Conservation (phyloP, 1,140 invertebrate genomes). For the Sitobion miscanthi region DNA sequence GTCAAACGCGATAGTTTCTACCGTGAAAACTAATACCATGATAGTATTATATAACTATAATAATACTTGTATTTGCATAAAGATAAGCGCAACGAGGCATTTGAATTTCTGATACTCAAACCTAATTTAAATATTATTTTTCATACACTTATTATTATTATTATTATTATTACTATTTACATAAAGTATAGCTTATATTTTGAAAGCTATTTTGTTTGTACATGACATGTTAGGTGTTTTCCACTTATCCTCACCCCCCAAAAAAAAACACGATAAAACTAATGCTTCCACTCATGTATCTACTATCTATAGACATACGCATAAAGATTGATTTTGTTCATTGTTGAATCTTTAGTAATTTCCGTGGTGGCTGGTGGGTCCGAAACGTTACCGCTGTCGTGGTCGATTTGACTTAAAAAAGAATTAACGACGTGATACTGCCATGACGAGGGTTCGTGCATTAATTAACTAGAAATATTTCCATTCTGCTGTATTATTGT, state of each 20-base stretch:
- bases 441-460: neutral
- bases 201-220: neutral
- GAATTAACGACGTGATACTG: neutral
- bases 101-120: too few relatives aligned
- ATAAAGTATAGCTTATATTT: neutral
- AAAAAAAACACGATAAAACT: neutral
- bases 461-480: slow-evolving; percentile 2
- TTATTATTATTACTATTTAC: neutral
- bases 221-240: neutral
- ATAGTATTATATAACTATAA: too few relatives aligned
- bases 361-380: neutral
- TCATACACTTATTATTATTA: neutral
- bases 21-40: too few relatives aligned
- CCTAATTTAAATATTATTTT: neutral
- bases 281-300: neutral
- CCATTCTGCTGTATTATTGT: neutral
- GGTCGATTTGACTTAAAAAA: neutral
- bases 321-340: neutral
- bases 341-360: neutral
- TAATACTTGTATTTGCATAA: too few relatives aligned
- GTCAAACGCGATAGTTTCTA: too few relatives aligned
- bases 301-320: neutral
- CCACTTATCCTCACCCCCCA: neutral
- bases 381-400: neutral
- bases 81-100: too few relatives aligned